phyloP scores from a whole-genome alignment of 1,140 invertebrate species.

The Brachionus sp. region DNA sequence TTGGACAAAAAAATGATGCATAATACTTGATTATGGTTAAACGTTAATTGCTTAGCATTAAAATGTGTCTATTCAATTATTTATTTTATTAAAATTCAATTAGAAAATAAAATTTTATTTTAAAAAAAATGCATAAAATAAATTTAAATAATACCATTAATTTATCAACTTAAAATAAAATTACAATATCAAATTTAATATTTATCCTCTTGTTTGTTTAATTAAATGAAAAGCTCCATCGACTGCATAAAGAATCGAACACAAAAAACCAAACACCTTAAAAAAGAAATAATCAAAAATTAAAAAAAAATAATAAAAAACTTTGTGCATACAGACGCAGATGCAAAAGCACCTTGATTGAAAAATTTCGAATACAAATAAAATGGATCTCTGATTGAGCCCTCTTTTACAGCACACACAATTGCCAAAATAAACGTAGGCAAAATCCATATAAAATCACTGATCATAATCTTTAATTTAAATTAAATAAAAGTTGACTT shows the following conservation, averaged over 20 bases:
- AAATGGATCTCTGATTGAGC: constrained; percentile 15
- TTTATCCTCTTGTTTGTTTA: background rate
- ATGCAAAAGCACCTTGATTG: constrained; percentile 33
- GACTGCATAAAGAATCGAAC: background rate
- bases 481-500: background rate
- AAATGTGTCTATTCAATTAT: too few relatives aligned
- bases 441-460: constrained; percentile 6
- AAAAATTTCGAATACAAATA: constrained; percentile 35
- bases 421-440: constrained; percentile 37
- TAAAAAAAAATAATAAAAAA: background rate
- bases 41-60: too few relatives aligned
- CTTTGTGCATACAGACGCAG: background rate
- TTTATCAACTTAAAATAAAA: too few relatives aligned
- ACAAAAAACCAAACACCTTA: constrained; percentile 9
- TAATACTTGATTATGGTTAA: too few relatives aligned
- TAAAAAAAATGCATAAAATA: too few relatives aligned
- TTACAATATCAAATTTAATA: too few relatives aligned
- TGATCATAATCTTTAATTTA: background rate
- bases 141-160: too few relatives aligned
- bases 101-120: background rate
- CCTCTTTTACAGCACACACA: constrained; percentile 17
- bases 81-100: too few relatives aligned
- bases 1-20: too few relatives aligned
- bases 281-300: background rate
- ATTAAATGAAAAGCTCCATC: constrained; percentile 10